Base-by-base conservation (phyloP, 2,113 vertebrate species). In the Thymallus thymallus region DNA sequence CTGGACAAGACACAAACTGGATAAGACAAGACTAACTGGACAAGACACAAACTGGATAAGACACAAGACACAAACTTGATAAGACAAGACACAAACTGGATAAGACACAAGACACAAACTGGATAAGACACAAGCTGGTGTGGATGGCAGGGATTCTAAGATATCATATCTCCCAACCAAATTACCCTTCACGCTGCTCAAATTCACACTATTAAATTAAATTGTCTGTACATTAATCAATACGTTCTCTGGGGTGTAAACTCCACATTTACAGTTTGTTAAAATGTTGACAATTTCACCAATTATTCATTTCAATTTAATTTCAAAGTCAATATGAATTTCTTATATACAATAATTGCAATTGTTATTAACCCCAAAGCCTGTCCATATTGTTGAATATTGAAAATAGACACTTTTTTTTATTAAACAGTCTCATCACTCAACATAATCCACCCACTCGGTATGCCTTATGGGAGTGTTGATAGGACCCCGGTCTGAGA, bases 371-470 rank as follows among this genome's bases (percentile, higher is more conserved):
- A 64, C 60, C 5, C 62, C 62, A 16, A 64, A 13, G 23, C 16
- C 5, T 29, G 23, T 29, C 2, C 62, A 64, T 13, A 14, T 30
- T 29, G 62, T 26, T 64, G 62, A 29, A 30, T 64, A 30, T 20
- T 30, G 26, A 64, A 64, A 24, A 64, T 64, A 64, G 30, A 13
- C 2, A 30, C 10, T 12, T 29, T 16, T 65, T 41, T 24, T n/a
- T 7, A 61, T 24, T 14, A 61, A 23, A 35, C 16, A 9, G 3
- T 32, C 20, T 10, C 60, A 18, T 67, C 65, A 67, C 20, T 58
- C 7, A 56, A 58, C 48, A 9, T 56, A 70, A 70, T 70, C 68
- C 48, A 26, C 48, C 48, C 68, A 56, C 51, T 70, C 18, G 22
- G 24, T 12, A 23, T 23, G 16, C 23, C 13, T 26, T 9, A 6